These are phyloP conservation scores for Vireo griseus DNA, from an alignment of 2,797 vertebrate species.

Conservation along the genomic window DNA sequence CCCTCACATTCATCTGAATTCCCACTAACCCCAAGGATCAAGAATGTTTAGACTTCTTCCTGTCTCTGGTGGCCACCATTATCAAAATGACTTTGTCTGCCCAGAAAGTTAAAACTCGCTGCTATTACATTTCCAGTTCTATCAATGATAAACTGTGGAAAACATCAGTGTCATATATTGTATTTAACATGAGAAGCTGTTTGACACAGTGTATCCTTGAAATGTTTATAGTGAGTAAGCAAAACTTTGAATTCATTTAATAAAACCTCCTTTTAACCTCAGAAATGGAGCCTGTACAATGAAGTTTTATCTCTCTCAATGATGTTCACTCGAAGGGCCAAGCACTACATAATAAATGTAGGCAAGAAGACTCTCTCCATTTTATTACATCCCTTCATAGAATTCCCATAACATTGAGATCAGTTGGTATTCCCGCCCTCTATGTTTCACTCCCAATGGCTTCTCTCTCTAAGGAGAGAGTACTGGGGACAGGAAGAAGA, in stretches of 20 bases:
- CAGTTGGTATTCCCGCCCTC: neutral
- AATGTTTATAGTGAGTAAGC: slow-evolving; percentile 37
- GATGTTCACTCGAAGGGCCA: neutral
- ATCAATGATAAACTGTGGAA: neutral
- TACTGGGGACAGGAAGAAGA: neutral
- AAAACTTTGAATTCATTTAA: slow-evolving; percentile 25
- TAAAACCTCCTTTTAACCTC: slow-evolving; percentile 26
- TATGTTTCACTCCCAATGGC: neutral
- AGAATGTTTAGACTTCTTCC: slow-evolving; percentile 49
- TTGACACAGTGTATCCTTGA: slow-evolving; percentile 46
- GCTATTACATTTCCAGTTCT: slow-evolving; percentile 18
- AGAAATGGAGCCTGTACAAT: neutral
- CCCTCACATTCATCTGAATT: slow-evolving; percentile 13
- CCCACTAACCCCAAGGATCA: slow-evolving; percentile 26
- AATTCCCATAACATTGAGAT: neutral
- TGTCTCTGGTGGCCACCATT: slow-evolving; percentile 23
- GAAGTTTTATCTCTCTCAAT: neutral
- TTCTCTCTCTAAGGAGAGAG: neutral
- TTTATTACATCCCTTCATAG: neutral
- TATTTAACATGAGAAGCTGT: slow-evolving; percentile 18
- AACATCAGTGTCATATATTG: slow-evolving; percentile 14
- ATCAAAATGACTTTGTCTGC: slow-evolving; percentile 29
- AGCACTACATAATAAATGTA: neutral
- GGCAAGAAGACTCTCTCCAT: neutral
- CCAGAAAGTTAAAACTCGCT: neutral